Percentiles rank a stretch among this genome's conserved stretches.
Conservation (phyloP, 1,140 invertebrate genomes). For the Halyomorpha halys region DNA sequence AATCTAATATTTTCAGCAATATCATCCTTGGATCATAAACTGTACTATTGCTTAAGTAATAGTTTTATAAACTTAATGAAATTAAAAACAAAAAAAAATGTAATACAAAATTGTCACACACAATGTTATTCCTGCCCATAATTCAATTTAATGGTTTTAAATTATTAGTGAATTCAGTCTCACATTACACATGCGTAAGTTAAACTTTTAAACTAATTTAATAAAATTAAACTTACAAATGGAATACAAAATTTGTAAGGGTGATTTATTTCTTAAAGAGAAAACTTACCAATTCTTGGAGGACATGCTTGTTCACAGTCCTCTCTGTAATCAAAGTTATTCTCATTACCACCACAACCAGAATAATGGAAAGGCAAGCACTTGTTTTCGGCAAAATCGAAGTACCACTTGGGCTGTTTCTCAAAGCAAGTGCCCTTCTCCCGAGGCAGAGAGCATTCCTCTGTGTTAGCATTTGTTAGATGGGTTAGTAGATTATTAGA, state of each 20-base stretch:
- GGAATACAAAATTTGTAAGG: neutral
- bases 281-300: slow-evolving; percentile 59
- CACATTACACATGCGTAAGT: too few relatives aligned
- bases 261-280: neutral
- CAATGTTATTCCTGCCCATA: too few relatives aligned
- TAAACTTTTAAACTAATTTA: too few relatives aligned
- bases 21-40: too few relatives aligned
- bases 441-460: slow-evolving; percentile 68
- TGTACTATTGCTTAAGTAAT: too few relatives aligned
- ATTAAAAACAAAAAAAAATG: too few relatives aligned
- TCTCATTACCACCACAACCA: slow-evolving; percentile 82
- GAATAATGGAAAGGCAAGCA: slow-evolving; percentile 93
- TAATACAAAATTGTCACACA: too few relatives aligned
- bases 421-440: slow-evolving; percentile 70
- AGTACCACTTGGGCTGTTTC: slow-evolving; percentile 71
- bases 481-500: neutral
- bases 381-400: slow-evolving; percentile 68
- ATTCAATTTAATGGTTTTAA: too few relatives aligned
- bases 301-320: slow-evolving; percentile 74
- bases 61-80: too few relatives aligned
- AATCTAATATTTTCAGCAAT: too few relatives aligned
- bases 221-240: too few relatives aligned
- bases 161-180: too few relatives aligned
- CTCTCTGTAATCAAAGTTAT: slow-evolving; percentile 68
- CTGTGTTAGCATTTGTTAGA: slow-evolving; percentile 33